These are phyloP conservation scores for Acanthornis magna DNA, from an alignment of 2,797 vertebrate genomes.

Conservation along the genomic window DNA sequence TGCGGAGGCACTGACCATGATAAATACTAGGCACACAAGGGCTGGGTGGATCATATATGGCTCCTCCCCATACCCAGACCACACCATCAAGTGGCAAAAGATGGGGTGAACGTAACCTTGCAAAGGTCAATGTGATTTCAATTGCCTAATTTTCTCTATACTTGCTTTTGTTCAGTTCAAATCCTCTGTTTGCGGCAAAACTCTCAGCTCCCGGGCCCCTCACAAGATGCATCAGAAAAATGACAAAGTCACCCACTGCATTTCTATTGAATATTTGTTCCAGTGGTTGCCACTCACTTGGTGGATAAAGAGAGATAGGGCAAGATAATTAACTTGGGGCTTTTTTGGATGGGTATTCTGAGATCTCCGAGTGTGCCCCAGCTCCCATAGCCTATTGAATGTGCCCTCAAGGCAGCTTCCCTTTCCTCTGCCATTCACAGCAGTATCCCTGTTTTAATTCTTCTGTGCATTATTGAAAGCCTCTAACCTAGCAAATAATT, in stretches of 20 bases:
- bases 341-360: neutral
- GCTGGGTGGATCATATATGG: fast-evolving
- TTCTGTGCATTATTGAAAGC: neutral
- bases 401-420: neutral
- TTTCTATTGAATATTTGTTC: slow-evolving; percentile 3
- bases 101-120: neutral
- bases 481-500: neutral
- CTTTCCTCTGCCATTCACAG: neutral
- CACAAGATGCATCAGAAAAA: neutral
- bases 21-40: fast-evolving
- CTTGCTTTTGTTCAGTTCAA: slow-evolving; percentile 12
- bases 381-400: neutral
- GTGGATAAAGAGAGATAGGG: neutral
- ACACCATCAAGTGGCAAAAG: neutral
- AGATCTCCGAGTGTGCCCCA: neutral
- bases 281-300: neutral
- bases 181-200: neutral
- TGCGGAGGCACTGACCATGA: fast-evolving
- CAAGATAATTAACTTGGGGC: neutral
- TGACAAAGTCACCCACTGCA: neutral
- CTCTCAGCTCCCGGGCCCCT: neutral
- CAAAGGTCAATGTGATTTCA: neutral
- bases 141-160: neutral
- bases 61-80: neutral
- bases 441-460: neutral